These are phyloP conservation scores for Metacarcinus magister DNA, from an alignment of 2,888 invertebrate genomes.

Conservation along the genomic window DNA sequence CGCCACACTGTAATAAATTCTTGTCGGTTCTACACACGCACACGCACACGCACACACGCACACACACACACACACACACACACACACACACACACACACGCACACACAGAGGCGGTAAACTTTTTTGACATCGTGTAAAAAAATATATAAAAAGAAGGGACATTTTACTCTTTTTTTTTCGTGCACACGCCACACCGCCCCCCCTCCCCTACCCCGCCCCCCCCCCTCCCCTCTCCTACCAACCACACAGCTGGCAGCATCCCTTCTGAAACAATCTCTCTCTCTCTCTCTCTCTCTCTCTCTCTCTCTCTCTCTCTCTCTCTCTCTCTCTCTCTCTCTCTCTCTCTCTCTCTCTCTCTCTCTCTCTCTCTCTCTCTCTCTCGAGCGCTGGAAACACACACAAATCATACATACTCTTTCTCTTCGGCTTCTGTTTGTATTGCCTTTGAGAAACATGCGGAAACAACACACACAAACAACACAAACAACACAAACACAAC, in stretches of 20 bases:
- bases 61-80: neutral
- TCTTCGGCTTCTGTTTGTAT: no score
- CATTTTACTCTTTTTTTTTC: neutral
- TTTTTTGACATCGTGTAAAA: neutral
- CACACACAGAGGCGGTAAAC: neutral
- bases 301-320: conserved; percentile 46
- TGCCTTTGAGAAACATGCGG: neutral
- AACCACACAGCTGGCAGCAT: no score
- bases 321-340: conserved; percentile 16
- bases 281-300: conserved; percentile 39
- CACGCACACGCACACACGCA: neutral
- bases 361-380: conserved; percentile 26
- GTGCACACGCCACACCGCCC: neutral
- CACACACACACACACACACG: neutral
- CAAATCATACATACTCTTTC: no score
- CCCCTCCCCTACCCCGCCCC: neutral
- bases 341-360: conserved; percentile 26
- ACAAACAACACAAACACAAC: neutral
- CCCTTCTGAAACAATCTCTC: neutral
- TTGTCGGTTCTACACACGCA: neutral
- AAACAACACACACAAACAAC: neutral
- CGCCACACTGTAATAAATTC: neutral
- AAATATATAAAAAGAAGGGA: neutral
- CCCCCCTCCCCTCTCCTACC: neutral
- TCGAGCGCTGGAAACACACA: neutral